These are phyloP conservation scores for Saccostrea echinata DNA, from an alignment of 1,140 invertebrate genomes.

Conservation along the genomic window DNA sequence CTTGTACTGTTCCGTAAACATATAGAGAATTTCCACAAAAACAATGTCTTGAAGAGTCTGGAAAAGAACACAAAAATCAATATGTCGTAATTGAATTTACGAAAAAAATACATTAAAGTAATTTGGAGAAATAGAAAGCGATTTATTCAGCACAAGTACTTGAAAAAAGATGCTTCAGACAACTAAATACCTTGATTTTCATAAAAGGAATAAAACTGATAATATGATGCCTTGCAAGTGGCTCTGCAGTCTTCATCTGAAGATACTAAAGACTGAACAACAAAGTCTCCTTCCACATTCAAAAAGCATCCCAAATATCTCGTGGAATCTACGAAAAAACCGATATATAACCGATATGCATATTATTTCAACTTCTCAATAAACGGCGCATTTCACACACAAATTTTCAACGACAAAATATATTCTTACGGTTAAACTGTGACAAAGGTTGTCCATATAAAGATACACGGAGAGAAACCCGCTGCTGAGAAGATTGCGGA, in stretches of 20 bases:
- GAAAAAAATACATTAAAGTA: too few species aligned
- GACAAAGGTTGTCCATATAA: not conserved
- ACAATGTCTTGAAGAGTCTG: not conserved
- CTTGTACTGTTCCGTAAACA: not conserved
- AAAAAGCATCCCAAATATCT: not conserved
- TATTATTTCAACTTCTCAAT: too few species aligned
- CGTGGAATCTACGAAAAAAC: not conserved
- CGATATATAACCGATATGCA: too few species aligned
- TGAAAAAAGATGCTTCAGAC: not conserved
- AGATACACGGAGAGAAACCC: not conserved
- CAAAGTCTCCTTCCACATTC: not conserved
- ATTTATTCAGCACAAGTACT: too few species aligned
- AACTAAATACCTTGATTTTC: not conserved
- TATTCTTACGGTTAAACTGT: not conserved
- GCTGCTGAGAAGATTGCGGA: not conserved
- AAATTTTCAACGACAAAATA: too few species aligned
- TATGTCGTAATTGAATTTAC: too few species aligned
- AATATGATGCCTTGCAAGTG: not conserved
- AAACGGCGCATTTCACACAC: too few species aligned
- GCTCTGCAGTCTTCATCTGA: not conserved
- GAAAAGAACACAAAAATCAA: too few species aligned
- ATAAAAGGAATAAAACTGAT: slow-evolving; percentile 18
- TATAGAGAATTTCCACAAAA: not conserved
- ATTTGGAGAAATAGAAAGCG: too few species aligned
- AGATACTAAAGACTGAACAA: not conserved